Percentiles rank a stretch among this genome's conserved stretches.
Evolutionary conservation across 2,888 invertebrate species (phyloP).

Genomic region (Scaptomyza tumidula): DNA sequence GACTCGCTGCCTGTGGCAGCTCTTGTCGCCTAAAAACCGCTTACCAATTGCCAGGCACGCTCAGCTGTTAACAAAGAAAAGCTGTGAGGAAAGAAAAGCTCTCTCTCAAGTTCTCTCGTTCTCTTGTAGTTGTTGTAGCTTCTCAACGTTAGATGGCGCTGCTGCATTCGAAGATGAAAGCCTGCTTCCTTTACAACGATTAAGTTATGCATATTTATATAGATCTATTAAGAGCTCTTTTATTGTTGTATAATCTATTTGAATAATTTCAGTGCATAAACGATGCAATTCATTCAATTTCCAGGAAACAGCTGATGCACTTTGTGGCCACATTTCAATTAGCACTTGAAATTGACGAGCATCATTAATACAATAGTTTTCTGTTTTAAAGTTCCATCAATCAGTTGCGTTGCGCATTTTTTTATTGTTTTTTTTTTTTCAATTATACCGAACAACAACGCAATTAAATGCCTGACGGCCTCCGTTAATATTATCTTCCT

Average conservation of each 20-base stretch:
- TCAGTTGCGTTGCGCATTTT: not conserved
- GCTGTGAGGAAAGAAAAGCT: conserved; percentile 47
- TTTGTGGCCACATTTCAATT: conserved; percentile 5
- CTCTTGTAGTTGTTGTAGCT: not conserved
- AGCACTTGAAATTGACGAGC: not conserved
- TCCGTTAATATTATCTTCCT: conserved; percentile 11
- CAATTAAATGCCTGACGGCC: conserved; percentile 23
- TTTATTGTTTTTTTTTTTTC: not conserved
- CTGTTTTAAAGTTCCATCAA: conserved; percentile 7
- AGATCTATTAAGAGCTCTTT: not conserved
- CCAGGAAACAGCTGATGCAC: not conserved
- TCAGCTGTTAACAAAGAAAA: conserved; percentile 53
- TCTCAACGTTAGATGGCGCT: conserved; percentile 54
- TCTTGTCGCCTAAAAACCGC: conserved; percentile 48
- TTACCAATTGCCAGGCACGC: conserved; percentile 58
- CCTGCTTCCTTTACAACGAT: not conserved
- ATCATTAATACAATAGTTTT: not conserved
- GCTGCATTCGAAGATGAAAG: not conserved
- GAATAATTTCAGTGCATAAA: too few relatives aligned
- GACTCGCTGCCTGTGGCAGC: conserved; percentile 31
- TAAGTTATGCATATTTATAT: not conserved
- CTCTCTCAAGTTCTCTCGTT: conserved; percentile 14
- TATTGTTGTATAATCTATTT: not conserved
- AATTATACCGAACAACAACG: conserved; percentile 10
- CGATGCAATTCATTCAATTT: not conserved